A percentile compares a stretch with the other conserved stretches of the same genome.
phyloP scores from a whole-genome alignment of 1,140 invertebrate genomes.

The Eurosta solidaginis region DNA sequence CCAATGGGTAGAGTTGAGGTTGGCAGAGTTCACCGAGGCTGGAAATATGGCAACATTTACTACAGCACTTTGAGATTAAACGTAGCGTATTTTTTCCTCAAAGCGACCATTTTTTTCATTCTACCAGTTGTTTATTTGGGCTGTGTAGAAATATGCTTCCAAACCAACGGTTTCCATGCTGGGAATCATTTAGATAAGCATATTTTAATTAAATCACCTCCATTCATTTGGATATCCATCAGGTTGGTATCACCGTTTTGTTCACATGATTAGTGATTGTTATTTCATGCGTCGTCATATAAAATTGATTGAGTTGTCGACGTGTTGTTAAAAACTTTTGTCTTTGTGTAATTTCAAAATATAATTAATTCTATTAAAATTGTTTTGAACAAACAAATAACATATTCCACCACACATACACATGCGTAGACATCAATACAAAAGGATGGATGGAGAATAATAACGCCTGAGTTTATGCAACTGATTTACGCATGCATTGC shows the following conservation, averaged over 20 bases:
- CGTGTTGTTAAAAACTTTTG: background rate
- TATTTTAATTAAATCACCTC: background rate
- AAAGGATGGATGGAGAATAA: background rate
- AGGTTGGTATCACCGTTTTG: background rate
- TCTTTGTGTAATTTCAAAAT: background rate
- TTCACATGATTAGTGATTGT: background rate
- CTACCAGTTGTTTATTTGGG: no score
- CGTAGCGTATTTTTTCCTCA: no score
- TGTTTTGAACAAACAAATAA: background rate
- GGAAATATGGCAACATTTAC: no score
- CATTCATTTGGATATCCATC: background rate
- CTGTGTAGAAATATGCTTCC: no score
- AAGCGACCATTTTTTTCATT: no score
- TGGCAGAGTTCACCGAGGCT: no score
- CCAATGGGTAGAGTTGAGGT: no score
- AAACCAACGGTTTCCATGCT: no score
- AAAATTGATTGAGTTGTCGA: background rate
- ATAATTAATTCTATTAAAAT: slow-evolving; percentile 9
- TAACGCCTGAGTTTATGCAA: no score
- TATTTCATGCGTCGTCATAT: background rate
- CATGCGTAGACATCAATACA: background rate
- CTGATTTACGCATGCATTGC: no score
- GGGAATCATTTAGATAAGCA: no score
- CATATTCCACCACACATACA: background rate
- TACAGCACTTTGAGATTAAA: no score